Percentiles rank a stretch among this genome's conserved stretches.
Conservation (phyloP, 1,140 invertebrate genomes). For the Drosophila nannoptera region DNA sequence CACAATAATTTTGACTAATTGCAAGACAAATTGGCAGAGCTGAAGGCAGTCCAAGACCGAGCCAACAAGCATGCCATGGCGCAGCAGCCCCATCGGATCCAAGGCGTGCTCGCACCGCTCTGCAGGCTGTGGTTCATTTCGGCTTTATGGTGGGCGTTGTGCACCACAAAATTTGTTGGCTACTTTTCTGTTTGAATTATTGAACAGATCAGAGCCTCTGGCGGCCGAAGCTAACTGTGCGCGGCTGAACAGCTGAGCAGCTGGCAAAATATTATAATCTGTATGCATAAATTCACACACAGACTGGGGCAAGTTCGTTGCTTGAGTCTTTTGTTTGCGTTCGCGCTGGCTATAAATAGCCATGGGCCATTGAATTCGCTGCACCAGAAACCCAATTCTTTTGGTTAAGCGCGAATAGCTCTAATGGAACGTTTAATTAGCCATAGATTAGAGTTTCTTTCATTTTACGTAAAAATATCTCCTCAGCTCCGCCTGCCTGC, state of each 20-base stretch:
- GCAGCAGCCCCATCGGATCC: constrained; percentile 6
- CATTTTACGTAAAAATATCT: constrained; percentile 34
- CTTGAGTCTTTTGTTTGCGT: constrained; percentile 69
- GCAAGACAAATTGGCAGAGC: constrained; percentile 63
- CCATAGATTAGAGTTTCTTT: constrained; percentile 51
- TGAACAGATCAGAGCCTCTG: constrained; percentile 61
- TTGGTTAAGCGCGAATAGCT: constrained; percentile 42
- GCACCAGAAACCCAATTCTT: constrained; percentile 71
- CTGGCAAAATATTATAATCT: constrained; percentile 71
- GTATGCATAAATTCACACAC: constrained; percentile 74
- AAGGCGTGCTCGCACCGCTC: constrained; percentile 41
- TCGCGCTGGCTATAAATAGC: constrained; percentile 63
- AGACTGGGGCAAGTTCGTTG: constrained; percentile 50
- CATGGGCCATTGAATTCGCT: constrained; percentile 64
- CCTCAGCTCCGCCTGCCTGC: constrained; percentile 25
- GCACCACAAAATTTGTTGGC: constrained; percentile 58
- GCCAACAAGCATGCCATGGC: constrained; percentile 24
- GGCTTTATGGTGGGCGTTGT: constrained; percentile 55
- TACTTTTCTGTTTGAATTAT: constrained; percentile 75
- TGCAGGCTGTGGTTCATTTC: constrained; percentile 37
- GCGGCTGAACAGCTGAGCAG: constrained; percentile 47
- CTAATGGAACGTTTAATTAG: constrained; percentile 69
- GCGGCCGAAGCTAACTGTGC: constrained; percentile 67
- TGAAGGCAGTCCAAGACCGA: not conserved
- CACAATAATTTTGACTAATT: constrained; percentile 77